A percentile compares a stretch with the other conserved stretches of the same genome.
These are phyloP conservation scores for Glyptemys insculpta DNA, from an alignment of 2,797 vertebrate genomes.

Conservation along the genomic window DNA sequence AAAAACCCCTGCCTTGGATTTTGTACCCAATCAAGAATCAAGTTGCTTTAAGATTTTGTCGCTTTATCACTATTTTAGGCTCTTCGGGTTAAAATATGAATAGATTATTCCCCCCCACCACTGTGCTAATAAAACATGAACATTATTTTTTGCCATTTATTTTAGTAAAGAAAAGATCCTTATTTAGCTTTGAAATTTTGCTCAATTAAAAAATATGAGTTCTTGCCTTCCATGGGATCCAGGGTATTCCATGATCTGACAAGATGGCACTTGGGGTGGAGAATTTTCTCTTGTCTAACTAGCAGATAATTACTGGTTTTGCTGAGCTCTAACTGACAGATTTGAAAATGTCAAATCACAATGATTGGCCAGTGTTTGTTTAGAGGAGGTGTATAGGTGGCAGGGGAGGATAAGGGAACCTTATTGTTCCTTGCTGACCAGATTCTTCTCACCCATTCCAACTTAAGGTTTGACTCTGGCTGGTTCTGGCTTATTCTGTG, in stretches of 20 bases:
- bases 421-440: neutral
- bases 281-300: neutral
- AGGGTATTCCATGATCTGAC: neutral
- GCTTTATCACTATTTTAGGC: neutral
- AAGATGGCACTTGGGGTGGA: neutral
- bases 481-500: neutral
- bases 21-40: neutral
- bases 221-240: neutral
- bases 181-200: neutral
- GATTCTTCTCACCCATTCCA: neutral
- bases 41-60: slow-evolving; percentile 30
- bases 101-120: neutral
- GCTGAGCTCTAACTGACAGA: neutral
- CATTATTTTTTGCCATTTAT: neutral
- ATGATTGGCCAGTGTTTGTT: rapidly evolving
- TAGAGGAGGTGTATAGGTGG: rapidly evolving
- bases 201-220: neutral
- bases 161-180: neutral
- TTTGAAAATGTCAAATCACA: neutral
- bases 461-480: rapidly evolving
- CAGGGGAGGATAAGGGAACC: rapidly evolving
- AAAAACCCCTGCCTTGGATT: neutral
- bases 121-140: neutral
- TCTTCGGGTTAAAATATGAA: neutral
- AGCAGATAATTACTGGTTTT: neutral